Evolutionary conservation across 2,797 vertebrate species (phyloP), one percentile per base, ranked within the genome.

Genomic region (Alcedo atthis): DNA sequence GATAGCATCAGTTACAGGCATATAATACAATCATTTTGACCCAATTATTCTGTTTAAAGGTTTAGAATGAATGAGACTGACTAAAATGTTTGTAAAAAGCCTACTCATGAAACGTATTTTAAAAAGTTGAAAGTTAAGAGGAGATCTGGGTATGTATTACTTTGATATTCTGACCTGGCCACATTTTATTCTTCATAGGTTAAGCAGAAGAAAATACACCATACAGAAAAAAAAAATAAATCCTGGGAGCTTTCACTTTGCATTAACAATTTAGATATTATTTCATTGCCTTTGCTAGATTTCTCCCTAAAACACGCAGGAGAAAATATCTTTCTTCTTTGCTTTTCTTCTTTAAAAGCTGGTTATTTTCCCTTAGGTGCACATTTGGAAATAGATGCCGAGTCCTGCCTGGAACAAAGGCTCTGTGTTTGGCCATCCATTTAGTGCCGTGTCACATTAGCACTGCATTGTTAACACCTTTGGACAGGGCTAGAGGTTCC

Each of bases 401-500:
- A 68, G 63, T 89, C 62, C 71, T 74, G 55, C 0, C 2, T 68
- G 59, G 76, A 89, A 89, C 81, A 87, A 92, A 83, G 86, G 48
- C 76, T 81, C 69, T 81, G 79, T 95, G 88, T 93, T 85, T 90
- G 84, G 45, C 94, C 81, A 78, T 92, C 66, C 91, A 82, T 93
- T 96, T 92, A 89, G 86, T 89, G 88, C 86, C 1, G 4, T 75
- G 90, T 89, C 90, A 83, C 62, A 40, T 92, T 85, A 94, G 84
- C 76, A 79, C 88, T 94, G 92, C 84, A 10, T 49, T 89, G 81
- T 87, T 94, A 90, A 90, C 92, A 84, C 93, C 92, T 93, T 79
- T 90, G 90, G 87, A 94, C 90, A 80, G 85, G 70, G 90, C 86
- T 94, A 70, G 84, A 95, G 92, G 63, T 85, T 87, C 71, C 84